Conservation (phyloP, 2,113 vertebrate genomes). For the Centropus unirufus region DNA sequence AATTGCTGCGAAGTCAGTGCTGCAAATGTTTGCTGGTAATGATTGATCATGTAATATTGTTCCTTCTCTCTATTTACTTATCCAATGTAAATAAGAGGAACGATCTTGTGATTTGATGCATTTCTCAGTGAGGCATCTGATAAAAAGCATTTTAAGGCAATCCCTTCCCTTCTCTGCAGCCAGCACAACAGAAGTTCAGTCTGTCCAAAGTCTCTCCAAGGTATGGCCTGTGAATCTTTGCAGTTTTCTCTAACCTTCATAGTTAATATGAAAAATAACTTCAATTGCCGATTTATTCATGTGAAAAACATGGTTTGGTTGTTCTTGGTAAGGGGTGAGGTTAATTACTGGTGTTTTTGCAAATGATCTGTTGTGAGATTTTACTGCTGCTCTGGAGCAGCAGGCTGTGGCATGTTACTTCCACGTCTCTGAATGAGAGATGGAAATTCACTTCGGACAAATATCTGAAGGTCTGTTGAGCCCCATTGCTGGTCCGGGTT, state of each 20-base stretch:
- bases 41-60: neutral
- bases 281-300: neutral
- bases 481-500: neutral
- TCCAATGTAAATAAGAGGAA: neutral
- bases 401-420: neutral
- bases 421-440: neutral
- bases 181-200: accelerated
- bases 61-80: neutral
- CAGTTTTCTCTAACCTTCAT: neutral
- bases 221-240: neutral
- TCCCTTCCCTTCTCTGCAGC: neutral
- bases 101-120: neutral
- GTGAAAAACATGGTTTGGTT: neutral
- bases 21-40: neutral
- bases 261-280: neutral
- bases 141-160: neutral
- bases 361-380: neutral
- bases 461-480: neutral
- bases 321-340: neutral
- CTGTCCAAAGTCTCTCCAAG: neutral
- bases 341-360: neutral
- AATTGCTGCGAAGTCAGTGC: neutral
- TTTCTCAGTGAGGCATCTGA: neutral
- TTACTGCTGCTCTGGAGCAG: neutral
- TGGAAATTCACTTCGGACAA: neutral